phyloP scores from a whole-genome alignment of 2,797 vertebrate species.

The Eremophila alpestris region DNA sequence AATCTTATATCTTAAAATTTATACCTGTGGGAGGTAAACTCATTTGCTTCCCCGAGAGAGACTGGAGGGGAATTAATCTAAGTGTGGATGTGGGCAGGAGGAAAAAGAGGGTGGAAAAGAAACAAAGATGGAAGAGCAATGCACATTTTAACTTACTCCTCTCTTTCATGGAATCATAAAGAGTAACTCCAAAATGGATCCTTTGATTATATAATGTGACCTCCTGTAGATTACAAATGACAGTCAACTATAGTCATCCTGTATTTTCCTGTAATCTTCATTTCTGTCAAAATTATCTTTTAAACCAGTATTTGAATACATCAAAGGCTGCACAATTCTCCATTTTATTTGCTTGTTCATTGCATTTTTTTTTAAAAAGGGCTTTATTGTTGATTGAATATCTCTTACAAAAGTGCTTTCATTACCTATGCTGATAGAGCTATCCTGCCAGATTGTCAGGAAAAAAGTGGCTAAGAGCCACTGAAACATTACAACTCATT shows the following conservation, averaged over 20 bases:
- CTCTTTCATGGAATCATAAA: not conserved
- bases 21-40: not conserved
- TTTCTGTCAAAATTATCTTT: not conserved
- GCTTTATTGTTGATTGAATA: not conserved
- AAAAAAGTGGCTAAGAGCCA: not conserved
- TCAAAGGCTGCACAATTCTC: not conserved
- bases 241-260: not conserved
- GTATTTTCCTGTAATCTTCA: not conserved
- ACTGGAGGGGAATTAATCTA: not conserved
- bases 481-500: not conserved
- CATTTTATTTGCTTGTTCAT: not conserved
- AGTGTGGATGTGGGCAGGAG: not conserved
- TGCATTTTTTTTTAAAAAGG: not conserved
- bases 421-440: not conserved
- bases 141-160: not conserved
- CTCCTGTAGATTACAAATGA: not conserved
- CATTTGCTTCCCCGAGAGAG: rapidly evolving
- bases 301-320: not conserved
- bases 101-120: not conserved
- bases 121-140: not conserved
- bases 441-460: not conserved
- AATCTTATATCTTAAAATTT: not conserved
- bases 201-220: not conserved
- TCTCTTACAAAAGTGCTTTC: not conserved
- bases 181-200: not conserved